phyloP scores from a whole-genome alignment of 2,113 vertebrate species.

The Aplodontia rufa region DNA sequence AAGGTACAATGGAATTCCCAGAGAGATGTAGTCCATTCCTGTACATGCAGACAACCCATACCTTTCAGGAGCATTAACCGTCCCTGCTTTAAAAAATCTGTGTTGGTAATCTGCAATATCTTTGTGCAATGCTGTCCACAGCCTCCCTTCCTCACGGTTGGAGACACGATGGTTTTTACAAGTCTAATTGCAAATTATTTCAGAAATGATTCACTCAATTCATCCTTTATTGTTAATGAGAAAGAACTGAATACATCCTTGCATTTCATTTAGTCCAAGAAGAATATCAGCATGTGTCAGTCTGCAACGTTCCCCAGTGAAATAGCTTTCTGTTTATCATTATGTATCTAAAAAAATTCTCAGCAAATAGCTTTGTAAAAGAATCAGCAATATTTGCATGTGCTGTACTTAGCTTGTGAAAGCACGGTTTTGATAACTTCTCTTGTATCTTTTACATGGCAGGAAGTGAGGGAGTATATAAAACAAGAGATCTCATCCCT shows the following conservation, averaged over 20 bases:
- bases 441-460: background rate
- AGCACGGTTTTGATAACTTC: background rate
- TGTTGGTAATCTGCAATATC: background rate
- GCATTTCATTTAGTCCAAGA: constrained; percentile 26
- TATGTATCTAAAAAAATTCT: background rate
- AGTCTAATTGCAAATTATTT: constrained; percentile 50
- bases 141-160: background rate
- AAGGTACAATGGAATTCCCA: constrained; percentile 38
- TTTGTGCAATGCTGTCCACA: background rate
- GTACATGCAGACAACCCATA: background rate
- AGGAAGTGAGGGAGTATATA: background rate
- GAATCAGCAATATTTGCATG: background rate
- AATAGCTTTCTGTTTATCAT: background rate
- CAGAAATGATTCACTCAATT: constrained; percentile 4
- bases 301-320: constrained; percentile 21
- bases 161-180: background rate
- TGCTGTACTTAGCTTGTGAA: background rate
- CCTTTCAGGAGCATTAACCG: background rate
- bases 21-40: background rate
- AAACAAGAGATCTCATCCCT: background rate
- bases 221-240: constrained; percentile 1
- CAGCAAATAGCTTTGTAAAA: background rate
- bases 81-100: background rate
- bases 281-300: constrained; percentile 32
- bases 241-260: constrained; percentile 21